Base-by-base conservation (phyloP, 2,888 invertebrate genomes). In the Pristionchus maxplancki region DNA sequence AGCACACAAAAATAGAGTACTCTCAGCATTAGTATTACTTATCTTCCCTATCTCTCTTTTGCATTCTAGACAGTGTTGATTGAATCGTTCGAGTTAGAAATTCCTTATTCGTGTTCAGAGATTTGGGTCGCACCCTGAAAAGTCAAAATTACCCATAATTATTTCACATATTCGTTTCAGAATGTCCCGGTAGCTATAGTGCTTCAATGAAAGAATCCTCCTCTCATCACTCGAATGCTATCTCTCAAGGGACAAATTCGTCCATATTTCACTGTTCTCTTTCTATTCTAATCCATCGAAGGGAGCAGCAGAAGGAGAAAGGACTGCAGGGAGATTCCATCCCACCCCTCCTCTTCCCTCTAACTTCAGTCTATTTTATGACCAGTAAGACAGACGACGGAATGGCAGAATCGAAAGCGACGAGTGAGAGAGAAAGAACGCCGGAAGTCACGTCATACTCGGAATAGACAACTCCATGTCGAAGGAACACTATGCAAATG, bases 101-200 rank as follows among this genome's bases (percentile, higher is more conserved):
- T 15, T 90, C 34, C 83, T 92, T 92, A 89, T 92, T 92, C 58
- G 92, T 92, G 20, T 82, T 86, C 83, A 92, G 87, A 58, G 91
- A 91, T 31, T 88, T 89, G 17, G 92, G 92, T 48, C 89, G 84
- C 17, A 91, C 44, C 91, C 91, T 91, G 62, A 48, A 91, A 90
- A 1, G n/a, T n/a, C n/a, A n/a, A n/a, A n/a, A n/a, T n/a, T n/a
- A n/a, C n/a, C n/a, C n/a, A n/a, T n/a, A n/a, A n/a, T 17, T 20
- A n/a, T 20, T 84, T 28, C 8, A 74, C 44, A 20, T 5, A 28
- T 9, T 62, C 62, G 9, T 28, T 62, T 62, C 24, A 62, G 48
- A 48, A 20, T 50, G 20, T 50, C 1, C 11, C 5, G 17, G n/a
- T 44, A 44, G 6, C 44, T 44, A 6, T 9, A 44, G 44, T 44